Percentiles rank a stretch among this genome's conserved stretches.
Evolutionary conservation across 2,113 vertebrate genomes (phyloP).

Genomic region (Heptranchias perlo): DNA sequence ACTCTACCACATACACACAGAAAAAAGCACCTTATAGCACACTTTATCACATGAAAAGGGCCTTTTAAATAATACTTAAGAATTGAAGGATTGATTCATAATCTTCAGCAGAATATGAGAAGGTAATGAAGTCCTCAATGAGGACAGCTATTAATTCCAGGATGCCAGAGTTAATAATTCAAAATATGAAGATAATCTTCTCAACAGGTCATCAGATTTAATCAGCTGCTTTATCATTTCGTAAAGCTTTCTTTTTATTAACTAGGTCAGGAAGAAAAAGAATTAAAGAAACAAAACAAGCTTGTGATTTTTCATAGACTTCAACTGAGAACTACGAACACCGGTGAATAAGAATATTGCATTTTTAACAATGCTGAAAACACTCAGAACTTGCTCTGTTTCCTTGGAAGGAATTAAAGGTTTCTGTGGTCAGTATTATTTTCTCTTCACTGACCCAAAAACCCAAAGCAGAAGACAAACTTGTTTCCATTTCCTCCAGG

Average conservation of each 20-base stretch:
- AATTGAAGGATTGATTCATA: conserved; percentile 13
- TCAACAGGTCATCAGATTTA: conserved; percentile 1
- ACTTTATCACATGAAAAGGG: not conserved
- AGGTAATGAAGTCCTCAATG: not conserved
- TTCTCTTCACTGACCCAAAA: conserved; percentile 4
- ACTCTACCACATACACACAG: not conserved
- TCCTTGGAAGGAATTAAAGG: not conserved
- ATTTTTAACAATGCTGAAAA: not conserved
- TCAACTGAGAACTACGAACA: not conserved
- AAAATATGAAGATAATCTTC: not conserved
- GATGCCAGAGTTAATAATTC: conserved; percentile 4
- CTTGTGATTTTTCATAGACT: not conserved
- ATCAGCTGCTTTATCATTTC: not conserved
- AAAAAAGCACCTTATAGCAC: not conserved
- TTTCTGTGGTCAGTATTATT: not conserved
- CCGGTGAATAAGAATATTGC: not conserved
- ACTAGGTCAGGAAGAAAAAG: not conserved
- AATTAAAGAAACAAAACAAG: not conserved
- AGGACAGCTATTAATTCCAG: not conserved
- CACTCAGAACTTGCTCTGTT: not conserved
- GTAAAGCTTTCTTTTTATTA: not conserved
- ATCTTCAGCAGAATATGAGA: not conserved
- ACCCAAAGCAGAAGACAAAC: not conserved
- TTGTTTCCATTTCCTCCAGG: conserved; percentile 8
- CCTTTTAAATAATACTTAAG: not conserved